Evolutionary conservation across 1,140 invertebrate genomes (phyloP).

Genomic region (Platorchestia sp.): DNA sequence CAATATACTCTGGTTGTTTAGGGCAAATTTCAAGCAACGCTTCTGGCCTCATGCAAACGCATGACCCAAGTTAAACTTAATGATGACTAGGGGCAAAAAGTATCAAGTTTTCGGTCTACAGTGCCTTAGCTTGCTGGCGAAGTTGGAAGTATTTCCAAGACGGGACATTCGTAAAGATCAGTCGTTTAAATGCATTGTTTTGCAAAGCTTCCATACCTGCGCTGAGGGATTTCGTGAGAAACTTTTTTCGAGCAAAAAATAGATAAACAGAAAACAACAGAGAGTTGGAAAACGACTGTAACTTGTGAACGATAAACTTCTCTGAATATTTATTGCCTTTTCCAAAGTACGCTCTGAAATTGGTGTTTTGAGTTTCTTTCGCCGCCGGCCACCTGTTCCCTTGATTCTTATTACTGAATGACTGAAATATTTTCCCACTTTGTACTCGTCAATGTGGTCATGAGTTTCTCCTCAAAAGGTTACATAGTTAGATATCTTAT

Average conservation of each 20-base stretch:
- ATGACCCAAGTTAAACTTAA: not conserved
- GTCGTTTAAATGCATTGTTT: constrained; percentile 2
- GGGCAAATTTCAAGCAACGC: too few relatives aligned
- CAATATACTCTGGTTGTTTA: too few relatives aligned
- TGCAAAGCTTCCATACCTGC: not conserved
- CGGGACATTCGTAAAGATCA: not conserved
- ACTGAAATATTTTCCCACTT: too few relatives aligned
- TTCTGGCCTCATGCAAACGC: too few relatives aligned
- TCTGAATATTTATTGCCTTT: not conserved
- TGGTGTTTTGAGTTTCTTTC: too few relatives aligned
- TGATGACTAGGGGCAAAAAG: not conserved
- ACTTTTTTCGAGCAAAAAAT: not conserved
- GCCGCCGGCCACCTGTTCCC: too few relatives aligned
- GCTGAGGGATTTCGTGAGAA: not conserved
- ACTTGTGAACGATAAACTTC: not conserved
- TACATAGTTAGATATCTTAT: too few relatives aligned
- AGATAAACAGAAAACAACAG: not conserved
- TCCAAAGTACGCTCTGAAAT: not conserved
- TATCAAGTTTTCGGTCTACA: not conserved
- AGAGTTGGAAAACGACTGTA: not conserved
- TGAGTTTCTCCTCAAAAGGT: too few relatives aligned
- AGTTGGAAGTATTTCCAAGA: not conserved
- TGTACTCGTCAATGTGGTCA: too few relatives aligned
- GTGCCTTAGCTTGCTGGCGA: not conserved
- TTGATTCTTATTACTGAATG: too few relatives aligned